These are phyloP conservation scores for Hypocryptadius cinnamomeus DNA, from an alignment of 2,113 vertebrate species.

Conservation along the genomic window DNA sequence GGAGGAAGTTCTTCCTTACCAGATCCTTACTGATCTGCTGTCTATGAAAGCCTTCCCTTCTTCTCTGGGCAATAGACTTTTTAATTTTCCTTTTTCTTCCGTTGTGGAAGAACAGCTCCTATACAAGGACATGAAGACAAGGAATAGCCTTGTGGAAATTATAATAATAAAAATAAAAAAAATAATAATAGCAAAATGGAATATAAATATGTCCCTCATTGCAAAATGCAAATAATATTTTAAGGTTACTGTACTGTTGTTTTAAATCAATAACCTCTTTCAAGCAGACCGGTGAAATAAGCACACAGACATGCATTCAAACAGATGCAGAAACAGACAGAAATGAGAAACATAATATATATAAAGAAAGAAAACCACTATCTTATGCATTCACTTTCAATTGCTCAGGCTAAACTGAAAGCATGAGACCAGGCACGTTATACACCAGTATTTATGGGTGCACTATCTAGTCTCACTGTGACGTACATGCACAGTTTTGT, in stretches of 20 bases:
- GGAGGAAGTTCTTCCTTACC: background rate
- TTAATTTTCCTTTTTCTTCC: background rate
- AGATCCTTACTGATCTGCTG: background rate
- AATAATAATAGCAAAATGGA: background rate
- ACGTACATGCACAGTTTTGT: background rate
- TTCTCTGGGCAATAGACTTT: background rate
- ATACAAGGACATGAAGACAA: background rate
- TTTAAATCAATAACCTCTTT: background rate
- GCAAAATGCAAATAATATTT: background rate
- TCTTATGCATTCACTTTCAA: background rate
- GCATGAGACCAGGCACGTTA: background rate
- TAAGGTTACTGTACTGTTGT: background rate
- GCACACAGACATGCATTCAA: background rate
- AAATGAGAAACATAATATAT: background rate
- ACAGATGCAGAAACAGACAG: background rate
- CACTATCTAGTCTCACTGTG: background rate
- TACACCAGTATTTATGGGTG: background rate
- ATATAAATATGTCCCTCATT: background rate
- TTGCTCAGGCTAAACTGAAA: background rate
- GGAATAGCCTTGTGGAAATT: background rate
- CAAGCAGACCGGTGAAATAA: background rate
- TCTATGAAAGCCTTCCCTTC: background rate
- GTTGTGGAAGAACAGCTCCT: background rate
- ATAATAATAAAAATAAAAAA: background rate
- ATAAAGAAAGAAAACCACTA: background rate